These are phyloP conservation scores for Halisarca cf. caerulea DNA, from an alignment of 37 sponge, comb jelly and placozoan genomes.

Conservation along the genomic window DNA sequence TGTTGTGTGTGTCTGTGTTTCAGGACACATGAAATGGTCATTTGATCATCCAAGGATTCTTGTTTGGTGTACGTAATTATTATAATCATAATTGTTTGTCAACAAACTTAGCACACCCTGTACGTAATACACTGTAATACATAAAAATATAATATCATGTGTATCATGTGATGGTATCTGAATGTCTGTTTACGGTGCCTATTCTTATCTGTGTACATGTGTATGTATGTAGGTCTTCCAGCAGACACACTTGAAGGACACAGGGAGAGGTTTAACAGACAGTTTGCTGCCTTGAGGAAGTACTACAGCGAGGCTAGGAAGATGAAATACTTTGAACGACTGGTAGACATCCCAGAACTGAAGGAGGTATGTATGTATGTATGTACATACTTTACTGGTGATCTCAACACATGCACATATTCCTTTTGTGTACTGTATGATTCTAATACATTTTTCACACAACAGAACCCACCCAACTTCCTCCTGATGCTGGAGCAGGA, in stretches of 20 bases:
- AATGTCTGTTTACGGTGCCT: too few relatives aligned
- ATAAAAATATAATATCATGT: too few relatives aligned
- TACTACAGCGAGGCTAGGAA: slow-evolving; percentile 75
- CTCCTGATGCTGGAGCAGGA: slow-evolving; percentile 37
- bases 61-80: too few relatives aligned
- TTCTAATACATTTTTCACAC: background rate
- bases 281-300: slow-evolving; percentile 83
- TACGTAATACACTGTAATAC: too few relatives aligned
- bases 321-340: slow-evolving; percentile 68
- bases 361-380: slow-evolving; percentile 47
- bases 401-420: background rate
- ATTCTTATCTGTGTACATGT: background rate
- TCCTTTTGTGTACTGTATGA: background rate
- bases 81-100: too few relatives aligned
- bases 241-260: slow-evolving; percentile 83
- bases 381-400: background rate
- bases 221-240: slow-evolving; percentile 63
- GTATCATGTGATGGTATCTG: too few relatives aligned
- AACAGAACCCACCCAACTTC: slow-evolving; percentile 64
- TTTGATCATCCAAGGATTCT: too few relatives aligned
- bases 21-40: too few relatives aligned
- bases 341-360: slow-evolving; percentile 76
- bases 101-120: too few relatives aligned
- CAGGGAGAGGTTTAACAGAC: slow-evolving; percentile 86
- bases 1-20: too few relatives aligned